phyloP scores from a whole-genome alignment of 2,797 vertebrate genomes.

The Chaetodon trifasciatus region DNA sequence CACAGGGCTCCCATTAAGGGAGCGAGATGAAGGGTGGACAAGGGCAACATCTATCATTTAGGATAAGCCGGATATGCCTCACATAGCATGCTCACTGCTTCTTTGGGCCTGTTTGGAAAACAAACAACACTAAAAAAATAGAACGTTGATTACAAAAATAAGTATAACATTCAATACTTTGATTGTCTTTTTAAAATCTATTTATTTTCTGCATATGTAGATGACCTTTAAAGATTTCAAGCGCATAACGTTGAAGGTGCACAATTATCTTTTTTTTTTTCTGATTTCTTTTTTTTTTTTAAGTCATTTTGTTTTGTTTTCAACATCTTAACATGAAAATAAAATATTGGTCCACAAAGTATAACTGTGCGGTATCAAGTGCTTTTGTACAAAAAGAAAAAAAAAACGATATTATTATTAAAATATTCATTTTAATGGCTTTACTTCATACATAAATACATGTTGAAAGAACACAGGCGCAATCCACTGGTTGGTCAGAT shows the following conservation, averaged over 20 bases:
- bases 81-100: conserved; percentile 84
- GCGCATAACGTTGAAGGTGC: conserved; percentile 94
- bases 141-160: conserved; percentile 96
- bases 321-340: conserved; percentile 92
- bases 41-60: conserved; percentile 72
- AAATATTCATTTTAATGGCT: conserved; percentile 99
- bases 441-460: conserved; percentile 99
- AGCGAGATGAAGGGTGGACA: conserved; percentile 42
- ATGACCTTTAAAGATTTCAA: conserved; percentile 94
- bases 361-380: conserved; percentile 99
- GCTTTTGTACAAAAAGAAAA: conserved; percentile 99
- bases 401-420: conserved; percentile 99
- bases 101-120: conserved; percentile 85
- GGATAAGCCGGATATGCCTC: conserved; percentile 71
- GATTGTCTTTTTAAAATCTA: conserved; percentile 97
- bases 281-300: conserved; percentile 63
- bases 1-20: conserved; percentile 69
- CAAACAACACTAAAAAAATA: conserved; percentile 87
- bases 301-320: conserved; percentile 77
- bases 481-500: conserved; percentile 95
- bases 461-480: conserved; percentile 98
- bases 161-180: conserved; percentile 98
- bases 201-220: conserved; percentile 93
- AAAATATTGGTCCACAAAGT: conserved; percentile 98
- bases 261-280: conserved; percentile 84